Evolutionary conservation across 2,113 vertebrate genomes (phyloP).

Genomic region (Arvicanthis niloticus): DNA sequence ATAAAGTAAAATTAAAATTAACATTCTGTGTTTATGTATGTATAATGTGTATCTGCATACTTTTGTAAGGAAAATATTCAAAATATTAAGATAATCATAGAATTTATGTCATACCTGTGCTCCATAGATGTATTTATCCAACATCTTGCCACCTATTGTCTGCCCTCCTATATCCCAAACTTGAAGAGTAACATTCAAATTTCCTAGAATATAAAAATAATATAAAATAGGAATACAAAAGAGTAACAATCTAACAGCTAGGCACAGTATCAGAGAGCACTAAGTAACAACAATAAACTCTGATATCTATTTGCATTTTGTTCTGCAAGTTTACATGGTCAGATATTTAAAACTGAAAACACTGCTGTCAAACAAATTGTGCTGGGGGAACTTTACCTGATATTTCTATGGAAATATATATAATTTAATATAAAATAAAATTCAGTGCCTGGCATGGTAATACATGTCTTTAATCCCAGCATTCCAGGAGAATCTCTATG

Average conservation of each 20-base stretch:
- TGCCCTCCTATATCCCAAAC: constrained; percentile 99
- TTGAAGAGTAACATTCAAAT: constrained; percentile 97
- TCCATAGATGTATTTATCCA: constrained; percentile 99
- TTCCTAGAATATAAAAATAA: constrained; percentile 89
- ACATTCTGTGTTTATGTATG: not conserved
- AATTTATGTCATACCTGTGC: constrained; percentile 89
- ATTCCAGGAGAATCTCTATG: not conserved
- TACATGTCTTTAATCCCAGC: not conserved
- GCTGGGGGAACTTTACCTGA: constrained; percentile 19
- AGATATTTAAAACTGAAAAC: constrained; percentile 24
- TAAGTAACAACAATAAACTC: constrained; percentile 61
- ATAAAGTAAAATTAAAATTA: not conserved
- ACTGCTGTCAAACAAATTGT: constrained; percentile 34
- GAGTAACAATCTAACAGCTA: not conserved
- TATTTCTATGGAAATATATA: constrained; percentile 2
- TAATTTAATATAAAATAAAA: constrained; percentile 36
- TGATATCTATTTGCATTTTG: constrained; percentile 47
- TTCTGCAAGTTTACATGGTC: not conserved
- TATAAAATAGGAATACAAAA: constrained; percentile 63
- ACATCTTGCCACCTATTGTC: constrained; percentile 98
- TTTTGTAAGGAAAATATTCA: not conserved
- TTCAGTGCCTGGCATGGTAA: not conserved
- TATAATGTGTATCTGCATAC: not conserved
- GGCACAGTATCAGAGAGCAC: constrained; percentile 57
- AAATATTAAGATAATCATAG: not conserved